Evolutionary conservation across 2,888 invertebrate species (phyloP), one percentile per base, ranked within the genome.

Genomic region (Sepioteuthis lessoniana): DNA sequence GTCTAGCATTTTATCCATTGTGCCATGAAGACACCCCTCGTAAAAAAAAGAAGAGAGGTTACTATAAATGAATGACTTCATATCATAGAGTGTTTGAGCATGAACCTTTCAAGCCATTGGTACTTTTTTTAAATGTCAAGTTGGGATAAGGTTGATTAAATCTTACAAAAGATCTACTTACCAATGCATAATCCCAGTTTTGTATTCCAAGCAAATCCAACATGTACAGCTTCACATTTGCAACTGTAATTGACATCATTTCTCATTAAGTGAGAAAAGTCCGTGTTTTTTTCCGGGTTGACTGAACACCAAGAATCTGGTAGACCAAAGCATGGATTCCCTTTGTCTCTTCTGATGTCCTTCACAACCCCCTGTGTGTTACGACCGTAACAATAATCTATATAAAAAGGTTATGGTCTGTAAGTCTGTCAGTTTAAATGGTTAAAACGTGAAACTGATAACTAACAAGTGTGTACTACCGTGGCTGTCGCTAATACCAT

Each of bases 221-320:
- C n/a, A 2, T 76, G 76, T 35, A n/a, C n/a, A 16, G 10, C n/a
- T 76, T 76, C 76, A 25, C 76, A 76, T 35, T n/a, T n/a, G n/a
- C 76, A 76, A n/a, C n/a, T 76, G n/a, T 13, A 35, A n/a, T 76
- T 76, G n/a, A 76, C 13, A n/a, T 76, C n/a, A n/a, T 76, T 76
- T 76, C 76, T n/a, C 76, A 76, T 76, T 76, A 76, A 35, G n/a
- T 76, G 76, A n/a, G 76, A 76, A 35, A 76, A 76, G n/a, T 76
- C 76, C 1, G 1, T 16, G n/a, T 76, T 76, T 76, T 76, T 76
- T 16, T n/a, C 13, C n/a, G 76, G 76, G 76, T 76, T n/a, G 13
- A 76, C n/a, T 0, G 76, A n/a, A 76, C 76, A 76, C 76, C 76
- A 76, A 4, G 76, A 76, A 76, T 76, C 76, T 35, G n/a, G 76